A percentile compares a stretch with the other conserved stretches of the same genome.
Evolutionary conservation across 1,140 invertebrate species (phyloP).

Genomic region (Episyrphus balteatus): DNA sequence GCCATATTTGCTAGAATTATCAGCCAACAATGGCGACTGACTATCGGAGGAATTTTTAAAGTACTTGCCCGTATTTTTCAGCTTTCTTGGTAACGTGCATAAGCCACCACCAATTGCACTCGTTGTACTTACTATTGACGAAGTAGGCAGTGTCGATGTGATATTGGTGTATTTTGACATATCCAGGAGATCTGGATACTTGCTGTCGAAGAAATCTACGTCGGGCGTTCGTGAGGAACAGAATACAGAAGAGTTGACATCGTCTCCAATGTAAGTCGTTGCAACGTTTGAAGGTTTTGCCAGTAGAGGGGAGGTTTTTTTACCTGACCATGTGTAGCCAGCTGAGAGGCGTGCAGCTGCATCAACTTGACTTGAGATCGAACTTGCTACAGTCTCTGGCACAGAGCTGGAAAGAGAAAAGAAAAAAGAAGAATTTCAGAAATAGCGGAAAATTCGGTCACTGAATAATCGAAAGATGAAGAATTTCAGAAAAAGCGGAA

Average conservation of each 20-base stretch:
- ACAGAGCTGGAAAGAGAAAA: slow-evolving; percentile 3
- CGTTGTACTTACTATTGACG: slow-evolving; percentile 26
- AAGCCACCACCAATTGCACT: slow-evolving; percentile 20
- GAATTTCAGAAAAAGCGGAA: slow-evolving; percentile 8
- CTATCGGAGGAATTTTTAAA: slow-evolving; percentile 49
- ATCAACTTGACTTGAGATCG: slow-evolving; percentile 32
- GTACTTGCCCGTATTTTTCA: slow-evolving; percentile 37
- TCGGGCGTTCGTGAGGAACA: slow-evolving; percentile 39
- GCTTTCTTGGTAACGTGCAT: slow-evolving; percentile 49
- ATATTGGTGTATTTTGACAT: slow-evolving; percentile 44
- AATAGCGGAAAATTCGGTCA: neutral
- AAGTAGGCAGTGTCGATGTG: slow-evolving; percentile 15
- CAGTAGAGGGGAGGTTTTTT: slow-evolving; percentile 19
- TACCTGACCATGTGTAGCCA: slow-evolving; percentile 33
- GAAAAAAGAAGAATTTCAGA: neutral
- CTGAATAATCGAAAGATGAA: neutral
- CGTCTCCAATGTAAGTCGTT: slow-evolving; percentile 17
- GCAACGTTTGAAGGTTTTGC: slow-evolving; percentile 23
- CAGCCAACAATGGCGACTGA: slow-evolving; percentile 50
- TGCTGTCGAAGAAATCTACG: slow-evolving; percentile 47
- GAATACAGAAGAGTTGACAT: slow-evolving; percentile 30
- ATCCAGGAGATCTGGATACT: slow-evolving; percentile 57
- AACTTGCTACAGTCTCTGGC: slow-evolving; percentile 28
- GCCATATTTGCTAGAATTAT: slow-evolving; percentile 34
- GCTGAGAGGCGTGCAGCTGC: slow-evolving; percentile 22